Base-by-base conservation (phyloP, 2,113 vertebrate species). In the Ptilonorhynchus violaceus region DNA sequence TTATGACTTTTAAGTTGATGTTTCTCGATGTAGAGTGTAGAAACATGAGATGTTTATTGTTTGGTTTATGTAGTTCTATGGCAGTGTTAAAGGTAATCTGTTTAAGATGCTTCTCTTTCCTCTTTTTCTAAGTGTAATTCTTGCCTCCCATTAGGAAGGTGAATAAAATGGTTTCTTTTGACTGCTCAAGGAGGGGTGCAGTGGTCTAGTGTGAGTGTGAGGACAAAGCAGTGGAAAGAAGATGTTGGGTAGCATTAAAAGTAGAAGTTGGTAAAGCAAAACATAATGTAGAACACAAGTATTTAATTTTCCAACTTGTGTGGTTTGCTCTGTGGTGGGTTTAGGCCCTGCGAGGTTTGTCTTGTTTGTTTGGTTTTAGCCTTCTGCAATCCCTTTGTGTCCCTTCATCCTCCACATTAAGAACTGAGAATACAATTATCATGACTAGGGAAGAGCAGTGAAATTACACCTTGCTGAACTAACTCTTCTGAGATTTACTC, bases 401-500 rank as follows among this genome's bases (percentile, higher is more conserved):
- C 64, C 0, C 0, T 53, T 95, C 23, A 9, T 91, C 94, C 81
- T 93, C 72, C 15, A 11, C 23, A 4, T 59, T 74, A 69, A 52
- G 73, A 88, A 68, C 27, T 41, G 68, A 24, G 79, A 59, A 86
- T 96, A 47, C 1, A 68, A 59, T 93, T 91, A 86, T 39, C 59
- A 44, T 2, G 20, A 81, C 52, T 63, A 31, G 72, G 39, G 60
- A 90, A 55, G 25, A 92, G 47, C 2, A 2, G 33, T 42, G 76
- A 92, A 96, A 96, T 95, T 81, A 83, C 46, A 92, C 79, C 67
- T 94, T 91, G 68, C 50, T 92, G 47, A 84, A 84, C 35, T 70
- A 95, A 92, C 42, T 80, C 88, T 93, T 85, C 68, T 74, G 96
- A 88, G 68, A 86, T 64, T 88, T 77, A 49, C 28, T 47, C 64